Evolutionary conservation across 1,140 invertebrate genomes (phyloP).

Genomic region (Ceratina calcarata): DNA sequence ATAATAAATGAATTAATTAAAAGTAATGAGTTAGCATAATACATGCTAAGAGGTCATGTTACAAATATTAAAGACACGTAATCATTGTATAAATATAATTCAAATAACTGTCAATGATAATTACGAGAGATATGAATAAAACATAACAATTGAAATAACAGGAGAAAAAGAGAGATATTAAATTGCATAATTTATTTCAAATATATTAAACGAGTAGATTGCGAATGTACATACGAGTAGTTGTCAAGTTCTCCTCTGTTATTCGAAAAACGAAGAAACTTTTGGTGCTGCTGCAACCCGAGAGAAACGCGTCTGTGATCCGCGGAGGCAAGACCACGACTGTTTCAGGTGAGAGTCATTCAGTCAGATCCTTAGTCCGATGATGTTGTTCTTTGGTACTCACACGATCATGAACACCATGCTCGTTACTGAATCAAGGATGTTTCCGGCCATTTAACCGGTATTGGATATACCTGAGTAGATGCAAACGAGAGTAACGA

Average conservation of each 20-base stretch:
- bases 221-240: conserved; percentile 23
- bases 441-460: conserved; percentile 11
- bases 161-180: not conserved
- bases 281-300: not conserved
- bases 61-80: too few relatives aligned
- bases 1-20: too few relatives aligned
- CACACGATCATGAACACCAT: not conserved
- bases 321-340: conserved; percentile 37
- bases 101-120: too few relatives aligned
- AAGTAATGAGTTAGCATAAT: too few relatives aligned
- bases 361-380: conserved; percentile 19
- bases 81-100: too few relatives aligned
- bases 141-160: too few relatives aligned
- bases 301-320: conserved; percentile 37
- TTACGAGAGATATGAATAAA: too few relatives aligned
- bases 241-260: not conserved
- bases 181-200: too few relatives aligned
- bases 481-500: not conserved
- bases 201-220: too few relatives aligned
- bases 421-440: not conserved
- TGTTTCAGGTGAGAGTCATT: conserved; percentile 49
- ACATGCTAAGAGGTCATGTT: too few relatives aligned
- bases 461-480: not conserved
- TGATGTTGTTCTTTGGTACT: conserved; percentile 10
- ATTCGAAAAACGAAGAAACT: not conserved